Conservation (phyloP, 2,888 invertebrate genomes). For the Drosophila histrio region DNA sequence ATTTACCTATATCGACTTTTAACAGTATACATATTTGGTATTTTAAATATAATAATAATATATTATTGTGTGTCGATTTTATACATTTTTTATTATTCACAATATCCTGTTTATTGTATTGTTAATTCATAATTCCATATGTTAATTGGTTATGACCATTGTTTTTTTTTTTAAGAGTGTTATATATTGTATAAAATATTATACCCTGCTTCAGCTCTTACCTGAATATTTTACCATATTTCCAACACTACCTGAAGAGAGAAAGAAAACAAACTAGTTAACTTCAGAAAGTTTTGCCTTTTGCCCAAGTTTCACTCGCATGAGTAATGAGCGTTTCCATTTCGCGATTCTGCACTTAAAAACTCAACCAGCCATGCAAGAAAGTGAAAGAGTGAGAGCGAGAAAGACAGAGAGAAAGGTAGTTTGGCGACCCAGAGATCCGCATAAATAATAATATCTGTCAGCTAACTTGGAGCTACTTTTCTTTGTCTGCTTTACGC, state of each 20-base stretch:
- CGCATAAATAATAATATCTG: conserved; percentile 77
- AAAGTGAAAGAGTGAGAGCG: background rate
- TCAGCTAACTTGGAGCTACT: conserved; percentile 60
- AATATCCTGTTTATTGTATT: no score
- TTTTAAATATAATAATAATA: no score
- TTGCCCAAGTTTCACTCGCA: conserved; percentile 46
- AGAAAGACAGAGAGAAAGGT: background rate
- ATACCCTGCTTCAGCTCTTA: background rate
- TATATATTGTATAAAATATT: conserved; percentile 3
- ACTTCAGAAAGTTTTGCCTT: conserved; percentile 51
- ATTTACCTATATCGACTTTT: no score
- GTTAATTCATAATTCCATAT: no score
- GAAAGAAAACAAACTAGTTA: conserved; percentile 29
- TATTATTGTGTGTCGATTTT: no score
- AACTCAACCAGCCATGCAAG: conserved; percentile 45
- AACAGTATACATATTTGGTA: no score
- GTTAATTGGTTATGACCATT: background rate
- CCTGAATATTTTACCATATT: conserved; percentile 4
- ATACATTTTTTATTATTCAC: no score
- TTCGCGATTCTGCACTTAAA: conserved; percentile 59
- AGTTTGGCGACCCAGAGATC: conserved; percentile 42
- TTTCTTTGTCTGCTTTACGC: conserved; percentile 69
- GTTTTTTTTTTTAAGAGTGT: background rate
- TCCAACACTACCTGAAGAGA: conserved; percentile 2
- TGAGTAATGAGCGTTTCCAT: conserved; percentile 64